Conservation (phyloP, 2,113 vertebrate genomes). For the Rostratula benghalensis region DNA sequence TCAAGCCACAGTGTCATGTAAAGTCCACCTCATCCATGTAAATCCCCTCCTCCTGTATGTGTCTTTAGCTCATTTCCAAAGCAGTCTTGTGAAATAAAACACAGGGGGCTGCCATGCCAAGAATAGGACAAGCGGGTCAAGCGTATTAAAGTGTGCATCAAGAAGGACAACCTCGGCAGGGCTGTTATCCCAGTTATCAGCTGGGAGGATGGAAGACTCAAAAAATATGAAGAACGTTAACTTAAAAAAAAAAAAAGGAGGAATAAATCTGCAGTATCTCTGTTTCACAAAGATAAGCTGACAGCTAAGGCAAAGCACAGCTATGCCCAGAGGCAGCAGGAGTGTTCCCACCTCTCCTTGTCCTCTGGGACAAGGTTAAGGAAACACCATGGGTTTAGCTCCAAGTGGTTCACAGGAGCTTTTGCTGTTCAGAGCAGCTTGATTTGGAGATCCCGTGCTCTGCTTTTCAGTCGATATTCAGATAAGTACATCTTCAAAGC, state of each 20-base stretch:
- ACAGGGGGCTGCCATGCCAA: background rate
- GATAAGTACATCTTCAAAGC: slow-evolving; percentile 26
- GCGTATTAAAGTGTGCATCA: background rate
- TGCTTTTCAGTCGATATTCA: slow-evolving; percentile 34
- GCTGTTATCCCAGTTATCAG: background rate
- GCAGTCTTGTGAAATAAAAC: background rate
- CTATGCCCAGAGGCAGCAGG: background rate
- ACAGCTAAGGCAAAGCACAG: background rate
- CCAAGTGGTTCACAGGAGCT: background rate
- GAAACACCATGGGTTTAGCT: slow-evolving; percentile 5
- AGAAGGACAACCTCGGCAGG: background rate
- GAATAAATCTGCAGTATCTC: background rate
- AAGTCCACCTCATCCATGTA: background rate
- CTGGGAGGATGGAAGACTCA: background rate
- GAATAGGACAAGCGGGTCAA: background rate
- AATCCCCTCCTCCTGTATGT: background rate
- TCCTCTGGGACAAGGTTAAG: background rate
- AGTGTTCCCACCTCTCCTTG: background rate
- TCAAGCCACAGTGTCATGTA: background rate
- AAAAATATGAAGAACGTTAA: background rate
- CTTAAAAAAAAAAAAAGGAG: background rate
- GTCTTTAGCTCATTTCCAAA: background rate
- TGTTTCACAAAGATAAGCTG: slow-evolving; percentile 13
- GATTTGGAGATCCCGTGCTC: background rate
- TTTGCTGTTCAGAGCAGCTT: background rate